phyloP scores from a whole-genome alignment of 2,888 invertebrate genomes.

The Scelioninae gen. 1 region DNA sequence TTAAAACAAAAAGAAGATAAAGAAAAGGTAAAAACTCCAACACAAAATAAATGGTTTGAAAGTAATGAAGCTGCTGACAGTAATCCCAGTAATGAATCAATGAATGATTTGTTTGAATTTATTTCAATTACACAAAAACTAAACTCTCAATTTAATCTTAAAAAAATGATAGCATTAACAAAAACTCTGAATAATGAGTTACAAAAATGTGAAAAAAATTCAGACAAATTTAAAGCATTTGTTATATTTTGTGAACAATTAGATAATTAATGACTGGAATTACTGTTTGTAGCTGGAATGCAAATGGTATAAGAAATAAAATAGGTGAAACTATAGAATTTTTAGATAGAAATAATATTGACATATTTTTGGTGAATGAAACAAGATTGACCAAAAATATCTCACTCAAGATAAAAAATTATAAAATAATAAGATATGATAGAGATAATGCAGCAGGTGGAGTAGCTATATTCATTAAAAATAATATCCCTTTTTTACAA shows the following conservation, averaged over 20 bases:
- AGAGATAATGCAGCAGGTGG: background rate
- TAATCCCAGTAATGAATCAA: too few relatives aligned
- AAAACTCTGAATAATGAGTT: background rate
- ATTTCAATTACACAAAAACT: too few relatives aligned
- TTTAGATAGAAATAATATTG: background rate
- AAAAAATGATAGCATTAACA: background rate
- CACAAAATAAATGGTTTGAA: too few relatives aligned
- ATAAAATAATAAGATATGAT: too few relatives aligned
- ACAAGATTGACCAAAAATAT: too few relatives aligned
- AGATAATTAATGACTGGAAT: conserved; percentile 51
- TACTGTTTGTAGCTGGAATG: conserved; percentile 72
- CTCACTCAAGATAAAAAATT: too few relatives aligned
- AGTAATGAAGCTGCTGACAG: too few relatives aligned
- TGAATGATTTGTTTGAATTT: too few relatives aligned
- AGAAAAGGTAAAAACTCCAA: too few relatives aligned
- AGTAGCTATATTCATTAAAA: too few relatives aligned
- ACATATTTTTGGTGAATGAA: too few relatives aligned
- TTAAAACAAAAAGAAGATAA: too few relatives aligned
- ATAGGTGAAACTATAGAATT: conserved; percentile 36
- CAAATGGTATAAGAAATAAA: conserved; percentile 66
- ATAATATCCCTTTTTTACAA: conserved; percentile 27
- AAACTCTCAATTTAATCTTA: background rate
- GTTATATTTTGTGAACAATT: conserved; percentile 59
- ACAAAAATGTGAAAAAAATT: conserved; percentile 16
- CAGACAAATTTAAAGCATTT: conserved; percentile 62